Conservation (phyloP, 2,113 vertebrate genomes). For the Mesocricetus auratus region DNA sequence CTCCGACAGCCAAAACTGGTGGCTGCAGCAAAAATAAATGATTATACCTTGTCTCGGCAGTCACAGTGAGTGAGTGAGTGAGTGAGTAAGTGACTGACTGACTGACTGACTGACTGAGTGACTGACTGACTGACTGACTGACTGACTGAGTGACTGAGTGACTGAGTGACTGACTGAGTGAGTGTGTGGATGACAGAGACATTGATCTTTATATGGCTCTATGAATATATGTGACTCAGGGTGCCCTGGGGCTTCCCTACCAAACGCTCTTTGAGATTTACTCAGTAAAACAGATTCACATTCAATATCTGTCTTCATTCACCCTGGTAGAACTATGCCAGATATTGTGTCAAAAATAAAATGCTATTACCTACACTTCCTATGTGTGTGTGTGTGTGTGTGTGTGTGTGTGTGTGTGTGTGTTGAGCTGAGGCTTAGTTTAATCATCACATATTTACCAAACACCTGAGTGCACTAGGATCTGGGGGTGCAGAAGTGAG, state of each 20-base stretch:
- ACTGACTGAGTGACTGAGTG: not conserved
- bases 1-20: not conserved
- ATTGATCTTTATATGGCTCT: slow-evolving; percentile 13
- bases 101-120: not conserved
- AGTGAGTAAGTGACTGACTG: not conserved
- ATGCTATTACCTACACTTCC: not conserved
- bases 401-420: too few relatives aligned
- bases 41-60: slow-evolving; percentile 30
- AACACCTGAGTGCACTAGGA: not conserved
- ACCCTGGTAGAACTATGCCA: not conserved
- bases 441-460: slow-evolving; percentile 34
- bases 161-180: not conserved
- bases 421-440: too few relatives aligned
- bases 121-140: not conserved
- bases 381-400: too few relatives aligned
- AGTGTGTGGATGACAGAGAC: not conserved
- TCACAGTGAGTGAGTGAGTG: not conserved
- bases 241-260: not conserved
- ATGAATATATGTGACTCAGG: slow-evolving; percentile 5
- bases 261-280: not conserved
- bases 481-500: not conserved
- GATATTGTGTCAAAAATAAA: not conserved
- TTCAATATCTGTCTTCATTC: not conserved
- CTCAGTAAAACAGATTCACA: not conserved
- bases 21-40: not conserved